These are phyloP conservation scores for Pitangus sulphuratus DNA, from an alignment of 2,797 vertebrate genomes.

Conservation along the genomic window DNA sequence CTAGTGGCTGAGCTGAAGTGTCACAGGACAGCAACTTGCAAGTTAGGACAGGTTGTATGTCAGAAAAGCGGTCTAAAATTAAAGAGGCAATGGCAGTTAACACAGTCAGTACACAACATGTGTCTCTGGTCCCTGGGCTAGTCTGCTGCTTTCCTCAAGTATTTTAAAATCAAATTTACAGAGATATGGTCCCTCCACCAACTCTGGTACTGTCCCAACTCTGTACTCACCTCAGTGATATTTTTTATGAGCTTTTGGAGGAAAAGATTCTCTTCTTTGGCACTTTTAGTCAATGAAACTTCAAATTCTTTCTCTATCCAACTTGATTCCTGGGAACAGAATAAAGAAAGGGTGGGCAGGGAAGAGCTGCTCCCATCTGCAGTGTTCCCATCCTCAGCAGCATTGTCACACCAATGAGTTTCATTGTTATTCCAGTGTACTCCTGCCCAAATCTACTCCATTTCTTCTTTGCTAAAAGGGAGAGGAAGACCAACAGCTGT, in stretches of 20 bases:
- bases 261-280: slow-evolving; percentile 70
- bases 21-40: neutral
- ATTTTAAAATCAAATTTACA: neutral
- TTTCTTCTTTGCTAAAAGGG: neutral
- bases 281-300: slow-evolving; percentile 56
- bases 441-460: neutral
- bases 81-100: neutral
- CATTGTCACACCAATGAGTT: neutral
- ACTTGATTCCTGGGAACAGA: slow-evolving; percentile 69
- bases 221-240: slow-evolving; percentile 70
- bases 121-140: neutral
- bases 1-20: neutral
- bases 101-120: neutral
- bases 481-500: neutral
- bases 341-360: neutral
- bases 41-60: neutral
- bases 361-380: neutral
- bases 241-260: slow-evolving; percentile 72
- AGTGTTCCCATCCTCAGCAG: neutral
- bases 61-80: neutral
- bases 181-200: neutral
- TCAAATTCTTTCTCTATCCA: slow-evolving; percentile 65
- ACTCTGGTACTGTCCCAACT: neutral
- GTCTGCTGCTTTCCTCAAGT: neutral
- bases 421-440: neutral